Evolutionary conservation across 1,140 invertebrate species (phyloP), one percentile per base, ranked within the genome.

Genomic region (Lepidurus apus): DNA sequence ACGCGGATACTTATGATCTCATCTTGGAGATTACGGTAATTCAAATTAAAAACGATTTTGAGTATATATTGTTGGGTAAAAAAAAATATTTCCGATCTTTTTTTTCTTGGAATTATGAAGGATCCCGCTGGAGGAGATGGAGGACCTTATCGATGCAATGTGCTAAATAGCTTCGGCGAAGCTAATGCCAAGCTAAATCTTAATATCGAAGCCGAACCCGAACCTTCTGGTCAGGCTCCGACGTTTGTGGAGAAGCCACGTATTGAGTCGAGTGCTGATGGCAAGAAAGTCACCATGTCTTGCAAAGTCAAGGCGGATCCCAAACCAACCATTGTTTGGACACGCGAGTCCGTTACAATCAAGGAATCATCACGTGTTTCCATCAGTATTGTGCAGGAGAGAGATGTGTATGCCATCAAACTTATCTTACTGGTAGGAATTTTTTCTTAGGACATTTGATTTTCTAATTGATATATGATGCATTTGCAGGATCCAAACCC

Each of bases 241-340:
- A 97, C 94, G n/a, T 99, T 99, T 85, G 91, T 97, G 65, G 96
- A 98, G 85, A 99, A 99, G 86, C 98, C 98, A 21, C 89, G 91
- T 80, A 98, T 98, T 82, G 93, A 93, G 81, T 98, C 97, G 0
- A 93, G 96, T 85, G 92, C 98, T 83, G 94, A 94, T 83, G 97
- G 97, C 7, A 97, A 97, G 88, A 87, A 97, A 74, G 95, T 99
- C n/a, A 91, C 97, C 74, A 98, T 99, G 95, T 96, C 98, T 85
- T 98, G 96, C 85, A 94, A 93, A 84, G 93, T 98, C 0, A 94
- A 93, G 81, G 95, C 97, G 45, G 94, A 94, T 83, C 95, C 97
- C 0, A 95, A 94, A 86, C 97, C 97, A 24, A 91, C 91, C 45
- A 95, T 98, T 76, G 89, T 93, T n/a, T 99, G 98, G 98, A 94